phyloP scores from a whole-genome alignment of 2,888 invertebrate species.

The Lacanobia oleracea region DNA sequence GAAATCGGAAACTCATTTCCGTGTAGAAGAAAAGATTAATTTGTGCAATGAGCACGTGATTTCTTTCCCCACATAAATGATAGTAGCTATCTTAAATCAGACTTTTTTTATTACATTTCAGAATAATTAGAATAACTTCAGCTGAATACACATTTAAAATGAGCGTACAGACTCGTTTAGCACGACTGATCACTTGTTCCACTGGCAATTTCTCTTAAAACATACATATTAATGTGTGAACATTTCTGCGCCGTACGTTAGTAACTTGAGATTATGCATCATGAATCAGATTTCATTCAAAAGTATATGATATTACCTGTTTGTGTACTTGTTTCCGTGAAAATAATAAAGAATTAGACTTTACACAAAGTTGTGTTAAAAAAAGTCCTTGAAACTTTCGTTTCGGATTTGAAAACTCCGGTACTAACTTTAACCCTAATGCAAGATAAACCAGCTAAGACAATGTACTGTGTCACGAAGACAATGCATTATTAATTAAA shows the following conservation, averaged over 20 bases:
- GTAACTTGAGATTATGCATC: slow-evolving; percentile 40
- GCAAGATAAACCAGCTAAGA: not conserved
- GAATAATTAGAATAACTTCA: slow-evolving; percentile 28
- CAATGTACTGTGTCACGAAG: slow-evolving; percentile 1
- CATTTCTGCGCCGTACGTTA: slow-evolving; percentile 19
- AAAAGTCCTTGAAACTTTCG: too few relatives aligned
- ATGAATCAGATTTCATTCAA: slow-evolving; percentile 11
- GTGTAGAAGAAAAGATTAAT: not conserved
- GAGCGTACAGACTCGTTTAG: slow-evolving; percentile 26
- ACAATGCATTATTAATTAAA: slow-evolving; percentile 26
- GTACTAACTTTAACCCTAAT: not conserved
- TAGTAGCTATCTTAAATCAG: not conserved
- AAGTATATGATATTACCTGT: slow-evolving; percentile 1
- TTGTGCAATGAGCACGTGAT: not conserved
- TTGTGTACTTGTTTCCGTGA: not conserved
- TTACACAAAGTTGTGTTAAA: too few relatives aligned
- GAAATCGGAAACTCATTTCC: slow-evolving; percentile 24
- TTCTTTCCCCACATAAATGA: not conserved
- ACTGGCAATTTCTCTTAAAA: slow-evolving; percentile 54
- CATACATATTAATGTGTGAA: slow-evolving; percentile 51
- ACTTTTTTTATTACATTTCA: slow-evolving; percentile 4
- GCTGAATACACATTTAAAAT: slow-evolving; percentile 15
- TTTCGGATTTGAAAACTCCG: not conserved
- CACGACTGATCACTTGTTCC: slow-evolving; percentile 37
- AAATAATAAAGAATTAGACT: not conserved